Base-by-base conservation (phyloP, 1,140 invertebrate genomes). In the Drosophila trapezifrons region DNA sequence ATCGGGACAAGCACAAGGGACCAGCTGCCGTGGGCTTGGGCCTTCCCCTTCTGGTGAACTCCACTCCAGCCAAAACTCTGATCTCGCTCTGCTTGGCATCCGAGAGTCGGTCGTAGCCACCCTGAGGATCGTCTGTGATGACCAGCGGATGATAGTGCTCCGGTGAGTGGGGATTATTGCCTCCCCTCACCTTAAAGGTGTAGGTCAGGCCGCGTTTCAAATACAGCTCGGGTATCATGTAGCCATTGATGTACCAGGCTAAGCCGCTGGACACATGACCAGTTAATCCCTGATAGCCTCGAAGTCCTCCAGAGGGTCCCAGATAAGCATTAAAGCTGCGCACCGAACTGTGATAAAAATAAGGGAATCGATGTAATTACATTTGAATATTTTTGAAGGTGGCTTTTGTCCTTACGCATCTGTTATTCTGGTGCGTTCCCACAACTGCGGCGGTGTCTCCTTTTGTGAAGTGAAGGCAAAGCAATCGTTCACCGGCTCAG, bases 81-180 rank as follows among this genome's bases (percentile, higher is more conserved):
- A 97, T 94, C 76, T 94, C 94, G 49, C 94, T 94, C 90, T 96
- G 95, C 32, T 95, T 95, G 4, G 93, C 94, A 86, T 96, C 96
- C 17, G 93, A 94, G 2, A 97, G 92, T 35, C 95, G 93, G 81
- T 96, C 96, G 64, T 96, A 96, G 0, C 97, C 97, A 43, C 97
- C 97, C 75, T 95, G 94, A 2, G 95, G 94, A 89, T 98, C 97
- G 85, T 97, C 95, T 4, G 97, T 98, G 63, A 99, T 96, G 47
- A 99, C 97, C 37, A 99, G 93, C 8, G 98, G 98, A 93, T 99
- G 98, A 92, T 98, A 98, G 85, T 95, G 94, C 49, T 96, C 95
- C 0, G 97, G 93, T 71, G 96, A 97, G 87, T 98, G 96, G 4
- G 97, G 97, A 93, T 98, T 97, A 84, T 98, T 97, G 2, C 97